These are phyloP conservation scores for Steatocranus sp. DNA, from an alignment of 2,797 vertebrate genomes.

Conservation along the genomic window DNA sequence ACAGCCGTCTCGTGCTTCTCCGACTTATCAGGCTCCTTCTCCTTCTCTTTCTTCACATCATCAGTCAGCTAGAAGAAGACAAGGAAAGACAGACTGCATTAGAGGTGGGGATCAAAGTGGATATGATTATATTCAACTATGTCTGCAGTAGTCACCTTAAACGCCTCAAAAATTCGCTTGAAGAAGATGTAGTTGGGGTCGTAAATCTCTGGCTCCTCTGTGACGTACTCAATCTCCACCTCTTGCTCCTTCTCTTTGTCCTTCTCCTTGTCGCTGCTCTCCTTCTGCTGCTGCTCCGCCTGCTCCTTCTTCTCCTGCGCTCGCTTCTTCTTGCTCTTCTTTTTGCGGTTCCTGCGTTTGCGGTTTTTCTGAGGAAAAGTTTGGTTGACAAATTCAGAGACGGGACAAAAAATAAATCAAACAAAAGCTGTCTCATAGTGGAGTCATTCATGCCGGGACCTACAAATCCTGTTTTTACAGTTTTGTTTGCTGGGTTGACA, in stretches of 20 bases:
- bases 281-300: conserved; percentile 50
- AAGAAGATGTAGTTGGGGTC: conserved; percentile 93
- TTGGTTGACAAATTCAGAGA: background rate
- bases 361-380: conserved; percentile 81
- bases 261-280: conserved; percentile 30
- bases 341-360: conserved; percentile 85
- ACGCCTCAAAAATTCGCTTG: conserved; percentile 91
- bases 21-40: conserved; percentile 87
- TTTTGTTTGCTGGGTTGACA: background rate
- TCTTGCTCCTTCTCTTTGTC: conserved; percentile 74
- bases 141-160: conserved; percentile 77
- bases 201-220: conserved; percentile 88
- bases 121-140: background rate
- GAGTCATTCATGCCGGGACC: background rate
- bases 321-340: conserved; percentile 83
- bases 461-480: background rate
- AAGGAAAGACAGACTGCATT: rapidly evolving
- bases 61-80: conserved; percentile 79
- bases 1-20: conserved; percentile 77
- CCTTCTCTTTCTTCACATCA: conserved; percentile 91
- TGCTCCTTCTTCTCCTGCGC: conserved; percentile 74
- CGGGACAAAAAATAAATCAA: background rate
- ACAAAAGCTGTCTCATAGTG: background rate
- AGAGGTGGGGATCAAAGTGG: rapidly evolving
- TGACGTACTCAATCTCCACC: conserved; percentile 90